These are phyloP conservation scores for Lucilia sericata DNA, from an alignment of 1,140 invertebrate genomes.

Conservation along the genomic window DNA sequence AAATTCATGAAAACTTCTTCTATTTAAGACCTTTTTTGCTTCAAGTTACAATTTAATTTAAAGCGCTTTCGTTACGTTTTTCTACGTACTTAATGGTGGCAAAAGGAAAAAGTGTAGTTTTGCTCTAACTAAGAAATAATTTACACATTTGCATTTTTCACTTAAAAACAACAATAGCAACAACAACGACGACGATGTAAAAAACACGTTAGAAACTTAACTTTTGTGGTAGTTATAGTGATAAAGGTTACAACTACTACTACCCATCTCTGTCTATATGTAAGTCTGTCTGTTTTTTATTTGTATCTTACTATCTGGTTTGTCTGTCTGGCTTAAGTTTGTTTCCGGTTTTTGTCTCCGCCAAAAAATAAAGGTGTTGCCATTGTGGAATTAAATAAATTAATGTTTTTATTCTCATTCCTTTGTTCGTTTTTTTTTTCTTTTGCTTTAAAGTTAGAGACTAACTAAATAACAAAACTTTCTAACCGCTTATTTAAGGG, in stretches of 20 bases:
- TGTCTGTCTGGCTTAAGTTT: constrained; percentile 1
- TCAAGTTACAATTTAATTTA: background rate
- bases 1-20: too few species aligned
- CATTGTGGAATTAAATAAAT: background rate
- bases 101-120: background rate
- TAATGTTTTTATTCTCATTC: background rate
- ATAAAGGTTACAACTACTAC: constrained; percentile 27
- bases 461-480: background rate
- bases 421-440: background rate
- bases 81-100: background rate
- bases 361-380: constrained; percentile 25
- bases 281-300: too few species aligned
- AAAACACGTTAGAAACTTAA: background rate
- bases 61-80: constrained; percentile 4
- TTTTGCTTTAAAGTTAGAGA: background rate
- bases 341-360: constrained; percentile 27
- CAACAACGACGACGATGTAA: background rate
- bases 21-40: too few species aligned
- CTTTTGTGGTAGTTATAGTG: background rate
- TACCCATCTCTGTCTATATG: background rate
- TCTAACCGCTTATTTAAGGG: background rate
- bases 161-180: constrained; percentile 7
- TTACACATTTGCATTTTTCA: constrained; percentile 41
- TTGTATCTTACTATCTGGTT: background rate
- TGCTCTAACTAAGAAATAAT: constrained; percentile 35